Percentiles rank a stretch among this genome's conserved stretches.
These are phyloP conservation scores for Drosophila infuscata DNA, from an alignment of 2,888 invertebrate species.

Conservation along the genomic window DNA sequence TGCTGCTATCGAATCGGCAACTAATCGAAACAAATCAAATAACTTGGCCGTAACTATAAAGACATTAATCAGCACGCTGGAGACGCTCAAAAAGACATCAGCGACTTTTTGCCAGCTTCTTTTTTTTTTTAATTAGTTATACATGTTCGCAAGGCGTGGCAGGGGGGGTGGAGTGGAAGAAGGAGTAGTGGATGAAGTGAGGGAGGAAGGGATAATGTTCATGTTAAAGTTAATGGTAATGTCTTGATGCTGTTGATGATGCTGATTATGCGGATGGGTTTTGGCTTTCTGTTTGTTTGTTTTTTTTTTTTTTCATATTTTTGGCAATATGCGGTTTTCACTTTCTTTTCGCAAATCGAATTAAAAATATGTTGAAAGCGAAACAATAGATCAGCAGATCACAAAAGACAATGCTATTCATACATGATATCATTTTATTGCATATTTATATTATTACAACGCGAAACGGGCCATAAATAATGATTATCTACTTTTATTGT, in stretches of 20 bases:
- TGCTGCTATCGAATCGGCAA: constrained; percentile 16
- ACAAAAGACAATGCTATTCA: background rate
- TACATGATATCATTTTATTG: constrained; percentile 6
- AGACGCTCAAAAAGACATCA: constrained; percentile 41
- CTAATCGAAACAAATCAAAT: constrained; percentile 27
- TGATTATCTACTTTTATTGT: background rate
- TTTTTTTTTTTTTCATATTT: background rate
- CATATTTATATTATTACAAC: constrained; percentile 1
- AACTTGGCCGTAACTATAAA: constrained; percentile 31
- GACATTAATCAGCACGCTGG: constrained; percentile 43
- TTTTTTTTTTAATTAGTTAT: constrained; percentile 49
- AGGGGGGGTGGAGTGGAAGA: constrained; percentile 39
- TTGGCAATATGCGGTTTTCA: constrained; percentile 23
- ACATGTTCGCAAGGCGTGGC: constrained; percentile 28
- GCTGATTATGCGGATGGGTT: constrained; percentile 19
- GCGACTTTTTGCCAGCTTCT: constrained; percentile 34
- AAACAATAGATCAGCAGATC: constrained; percentile 31
- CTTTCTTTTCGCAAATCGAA: constrained; percentile 54
- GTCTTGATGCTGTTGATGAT: constrained; percentile 1
- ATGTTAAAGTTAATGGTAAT: constrained; percentile 20
- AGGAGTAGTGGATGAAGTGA: background rate
- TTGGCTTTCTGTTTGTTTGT: constrained; percentile 8
- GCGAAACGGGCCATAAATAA: background rate
- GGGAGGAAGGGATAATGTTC: constrained; percentile 9
- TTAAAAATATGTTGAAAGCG: constrained; percentile 39